phyloP scores from a whole-genome alignment of 2,113 vertebrate genomes.

The Elgaria multicarinata region DNA sequence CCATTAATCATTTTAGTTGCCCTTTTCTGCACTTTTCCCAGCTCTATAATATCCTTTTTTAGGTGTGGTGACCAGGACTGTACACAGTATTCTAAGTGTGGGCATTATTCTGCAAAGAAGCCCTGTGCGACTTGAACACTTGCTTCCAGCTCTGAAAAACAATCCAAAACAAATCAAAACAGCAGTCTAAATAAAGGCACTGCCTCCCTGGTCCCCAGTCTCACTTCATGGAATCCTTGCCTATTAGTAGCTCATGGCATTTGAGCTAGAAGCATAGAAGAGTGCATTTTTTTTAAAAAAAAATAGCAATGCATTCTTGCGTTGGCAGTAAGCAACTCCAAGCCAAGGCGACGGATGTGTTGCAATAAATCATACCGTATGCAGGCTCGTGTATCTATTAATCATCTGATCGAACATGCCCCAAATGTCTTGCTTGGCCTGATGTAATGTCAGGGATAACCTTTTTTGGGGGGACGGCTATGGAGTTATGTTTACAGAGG shows the following conservation, averaged over 20 bases:
- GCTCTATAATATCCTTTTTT: too few species aligned
- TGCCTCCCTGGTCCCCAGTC: too few species aligned
- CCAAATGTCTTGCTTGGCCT: neutral
- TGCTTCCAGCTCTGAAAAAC: neutral
- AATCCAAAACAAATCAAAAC: too few species aligned
- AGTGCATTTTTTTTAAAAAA: slow-evolving; percentile 49
- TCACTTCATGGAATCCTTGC: neutral
- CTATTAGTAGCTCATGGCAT: neutral
- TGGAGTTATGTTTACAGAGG: neutral
- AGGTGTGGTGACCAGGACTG: too few species aligned
- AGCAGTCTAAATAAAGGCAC: neutral
- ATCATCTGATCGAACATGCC: slow-evolving; percentile 23
- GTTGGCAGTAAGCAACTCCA: slow-evolving; percentile 40
- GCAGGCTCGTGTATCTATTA: slow-evolving; percentile 28
- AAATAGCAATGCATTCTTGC: slow-evolving; percentile 38
- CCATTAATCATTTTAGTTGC: too few species aligned
- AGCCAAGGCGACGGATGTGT: slow-evolving; percentile 38
- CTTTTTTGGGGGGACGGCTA: slow-evolving; percentile 15
- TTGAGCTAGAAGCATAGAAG: neutral
- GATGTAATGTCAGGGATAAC: slow-evolving; percentile 42
- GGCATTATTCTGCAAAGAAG: neutral
- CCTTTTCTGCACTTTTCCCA: too few species aligned
- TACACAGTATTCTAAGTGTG: too few species aligned
- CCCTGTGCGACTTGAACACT: neutral
- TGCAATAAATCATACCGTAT: slow-evolving; percentile 43